Evolutionary conservation across 2,797 vertebrate genomes (phyloP).

Genomic region (Babyrousa celebensis): DNA sequence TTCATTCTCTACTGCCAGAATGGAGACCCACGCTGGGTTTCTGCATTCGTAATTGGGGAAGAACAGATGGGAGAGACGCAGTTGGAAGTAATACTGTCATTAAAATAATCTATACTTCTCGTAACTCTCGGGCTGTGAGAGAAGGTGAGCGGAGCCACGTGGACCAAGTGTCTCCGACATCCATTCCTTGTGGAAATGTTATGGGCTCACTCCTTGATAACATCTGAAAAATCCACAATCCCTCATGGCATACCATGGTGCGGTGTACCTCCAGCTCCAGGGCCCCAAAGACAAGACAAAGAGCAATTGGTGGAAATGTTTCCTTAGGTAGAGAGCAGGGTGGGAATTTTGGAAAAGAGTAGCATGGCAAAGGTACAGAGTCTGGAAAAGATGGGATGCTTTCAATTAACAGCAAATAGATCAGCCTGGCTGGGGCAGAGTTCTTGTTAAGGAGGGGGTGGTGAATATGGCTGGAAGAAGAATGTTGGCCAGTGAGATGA

Average conservation of each 20-base stretch:
- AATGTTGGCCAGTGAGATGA: neutral
- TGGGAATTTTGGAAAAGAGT: neutral
- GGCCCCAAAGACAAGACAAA: neutral
- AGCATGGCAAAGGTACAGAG: fast-evolving
- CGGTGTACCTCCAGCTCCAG: neutral
- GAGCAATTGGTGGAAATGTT: neutral
- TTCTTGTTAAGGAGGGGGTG: neutral
- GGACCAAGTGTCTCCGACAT: neutral
- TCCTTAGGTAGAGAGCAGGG: neutral
- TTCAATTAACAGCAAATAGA: neutral
- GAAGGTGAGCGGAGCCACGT: conserved; percentile 82
- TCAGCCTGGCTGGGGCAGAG: neutral
- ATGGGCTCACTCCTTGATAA: fast-evolving
- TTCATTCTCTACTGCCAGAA: conserved; percentile 91
- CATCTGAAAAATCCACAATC: neutral
- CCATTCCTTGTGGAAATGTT: neutral
- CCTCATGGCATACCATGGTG: neutral
- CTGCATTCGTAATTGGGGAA: conserved; percentile 91
- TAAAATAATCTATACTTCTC: conserved; percentile 92
- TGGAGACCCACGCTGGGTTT: conserved; percentile 91
- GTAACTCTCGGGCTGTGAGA: conserved; percentile 87
- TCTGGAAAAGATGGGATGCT: neutral
- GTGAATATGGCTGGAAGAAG: neutral
- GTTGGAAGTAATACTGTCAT: conserved; percentile 91
- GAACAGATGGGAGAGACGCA: conserved; percentile 91